phyloP scores from a whole-genome alignment of 2,797 vertebrate species.

The Agapornis canus region DNA sequence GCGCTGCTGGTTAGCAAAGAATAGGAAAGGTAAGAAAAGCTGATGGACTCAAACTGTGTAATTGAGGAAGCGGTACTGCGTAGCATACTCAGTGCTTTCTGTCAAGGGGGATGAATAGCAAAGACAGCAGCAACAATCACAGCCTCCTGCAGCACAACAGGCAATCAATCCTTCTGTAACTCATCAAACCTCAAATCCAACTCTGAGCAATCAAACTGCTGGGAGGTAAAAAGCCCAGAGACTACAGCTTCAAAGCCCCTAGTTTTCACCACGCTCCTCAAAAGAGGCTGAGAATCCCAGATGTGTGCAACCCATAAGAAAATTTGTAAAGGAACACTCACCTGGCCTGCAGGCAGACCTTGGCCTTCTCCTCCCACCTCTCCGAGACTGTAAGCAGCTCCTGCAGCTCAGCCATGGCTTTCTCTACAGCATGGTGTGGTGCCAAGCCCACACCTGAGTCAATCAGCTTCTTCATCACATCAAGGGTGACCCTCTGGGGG shows the following conservation, averaged over 20 bases:
- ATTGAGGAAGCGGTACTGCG: background rate
- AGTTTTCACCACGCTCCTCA: background rate
- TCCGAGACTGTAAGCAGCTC: constrained; percentile 96
- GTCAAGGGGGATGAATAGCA: background rate
- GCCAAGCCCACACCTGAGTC: constrained; percentile 96
- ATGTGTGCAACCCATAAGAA: background rate
- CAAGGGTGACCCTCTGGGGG: constrained; percentile 92
- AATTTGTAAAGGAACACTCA: constrained; percentile 64
- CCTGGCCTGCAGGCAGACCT: constrained; percentile 94
- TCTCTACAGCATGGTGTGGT: constrained; percentile 96
- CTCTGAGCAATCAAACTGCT: background rate
- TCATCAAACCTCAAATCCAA: background rate
- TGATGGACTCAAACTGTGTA: background rate
- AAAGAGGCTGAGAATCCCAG: background rate
- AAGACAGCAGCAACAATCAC: background rate
- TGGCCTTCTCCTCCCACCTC: constrained; percentile 97
- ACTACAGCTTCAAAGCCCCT: background rate
- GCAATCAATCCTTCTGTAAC: background rate
- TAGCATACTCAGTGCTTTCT: background rate
- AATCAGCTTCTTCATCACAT: constrained; percentile 97
- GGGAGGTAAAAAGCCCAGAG: background rate
- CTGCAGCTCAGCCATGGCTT: constrained; percentile 97
- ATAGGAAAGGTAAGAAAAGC: background rate
- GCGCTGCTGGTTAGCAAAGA: background rate
- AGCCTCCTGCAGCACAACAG: background rate